Evolutionary conservation across 2,797 vertebrate genomes (phyloP), one percentile per base, ranked within the genome.

Genomic region (Alfaro cultratus): DNA sequence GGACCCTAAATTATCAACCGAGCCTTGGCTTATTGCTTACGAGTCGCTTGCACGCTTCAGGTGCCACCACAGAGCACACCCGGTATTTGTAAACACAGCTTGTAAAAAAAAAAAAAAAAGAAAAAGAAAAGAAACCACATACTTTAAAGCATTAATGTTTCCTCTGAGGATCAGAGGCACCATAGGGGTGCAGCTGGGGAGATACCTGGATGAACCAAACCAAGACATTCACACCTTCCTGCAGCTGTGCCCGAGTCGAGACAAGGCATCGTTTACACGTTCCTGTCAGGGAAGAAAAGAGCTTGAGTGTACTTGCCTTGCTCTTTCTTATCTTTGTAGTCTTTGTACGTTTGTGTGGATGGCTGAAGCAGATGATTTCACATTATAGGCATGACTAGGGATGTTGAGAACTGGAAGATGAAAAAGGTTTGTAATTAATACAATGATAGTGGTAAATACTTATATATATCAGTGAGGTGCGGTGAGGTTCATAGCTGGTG

Each of bases 81-180:
- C 81, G 64, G 79, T 93, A 91, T 94, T 95, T 93, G 93, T 94
- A 94, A 94, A 95, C 94, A 95, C 86, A 74, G 85, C 90, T 93
- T 77, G 71, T 92, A 93, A 94, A 94, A 84, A 86, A n/a, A 68
- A 21, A 21, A 36, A 7, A 3, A 62, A 11, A 67, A 67, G 4
- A 55, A 55, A 55, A 68, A 39, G 4, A 26, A 23, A 39, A 26
- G 31, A 55, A 55, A 74, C 87, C 83, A 9, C 51, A 26, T 88
- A 87, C 92, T 92, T 94, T 91, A 94, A 92, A 94, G 91, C 88
- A 88, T 90, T 88, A 88, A 92, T 75, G 88, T 90, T 91, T 89
- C 87, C 89, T 86, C 5, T 67, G 81, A 90, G 92, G 93, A 94
- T 93, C 91, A 90, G 86, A 91, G 89, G 88, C 76, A 55, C 55